Base-by-base conservation (phyloP, 92 coral and sea anemone species). In the Diadumene lineata region DNA sequence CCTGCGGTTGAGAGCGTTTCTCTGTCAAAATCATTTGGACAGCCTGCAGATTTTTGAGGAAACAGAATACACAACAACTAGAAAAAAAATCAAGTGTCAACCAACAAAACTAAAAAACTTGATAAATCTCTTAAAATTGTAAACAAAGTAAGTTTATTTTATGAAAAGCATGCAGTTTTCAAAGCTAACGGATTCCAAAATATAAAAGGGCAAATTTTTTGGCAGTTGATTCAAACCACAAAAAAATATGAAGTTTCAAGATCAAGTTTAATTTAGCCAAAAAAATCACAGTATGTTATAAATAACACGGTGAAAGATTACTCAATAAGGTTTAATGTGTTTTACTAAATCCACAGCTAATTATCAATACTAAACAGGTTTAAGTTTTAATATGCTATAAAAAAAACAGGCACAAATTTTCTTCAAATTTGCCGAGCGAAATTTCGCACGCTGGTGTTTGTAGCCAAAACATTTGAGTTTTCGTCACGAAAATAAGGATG, bases 81-180 rank as follows among this genome's bases (percentile, higher is more conserved):
- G n/a, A n/a, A n/a, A n/a, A n/a, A n/a, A n/a, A n/a, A n/a, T n/a
- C n/a, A n/a, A n/a, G n/a, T n/a, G n/a, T n/a, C n/a, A n/a, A n/a
- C n/a, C n/a, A n/a, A n/a, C n/a, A n/a, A n/a, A n/a, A n/a, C n/a
- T n/a, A n/a, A n/a, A n/a, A n/a, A n/a, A n/a, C n/a, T n/a, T n/a
- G n/a, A n/a, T n/a, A n/a, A n/a, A n/a, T n/a, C n/a, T n/a, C n/a
- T n/a, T n/a, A n/a, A n/a, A n/a, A n/a, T n/a, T n/a, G n/a, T n/a
- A n/a, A n/a, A n/a, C n/a, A n/a, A n/a, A n/a, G n/a, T n/a, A n/a
- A n/a, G n/a, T 38, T 57, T 56, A 72, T 56, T 43, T 25, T 33
- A 30, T 61, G 77, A 66, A 56, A 1, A 1, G 31, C 53, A 19
- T 65, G 66, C 77, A 72, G 23, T 31, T 50, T 55, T 72, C 77